Evolutionary conservation across 2,888 invertebrate genomes (phyloP).

Genomic region (Diogma glabrata): DNA sequence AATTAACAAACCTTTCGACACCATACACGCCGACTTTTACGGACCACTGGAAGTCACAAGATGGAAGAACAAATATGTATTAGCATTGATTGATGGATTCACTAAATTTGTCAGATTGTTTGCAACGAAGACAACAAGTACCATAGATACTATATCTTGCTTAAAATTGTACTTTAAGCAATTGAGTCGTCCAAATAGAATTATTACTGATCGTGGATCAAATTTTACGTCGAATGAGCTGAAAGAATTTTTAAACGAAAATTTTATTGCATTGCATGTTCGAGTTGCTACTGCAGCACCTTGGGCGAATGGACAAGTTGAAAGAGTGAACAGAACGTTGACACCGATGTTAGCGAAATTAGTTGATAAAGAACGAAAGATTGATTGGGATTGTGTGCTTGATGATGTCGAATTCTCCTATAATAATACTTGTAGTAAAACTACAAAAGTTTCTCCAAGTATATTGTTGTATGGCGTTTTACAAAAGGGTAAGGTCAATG

Average conservation of each 20-base stretch:
- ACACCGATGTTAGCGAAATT: background rate
- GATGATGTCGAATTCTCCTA: background rate
- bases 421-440: background rate
- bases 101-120: slow-evolving; percentile 12
- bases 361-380: background rate
- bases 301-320: background rate
- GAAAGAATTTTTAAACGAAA: slow-evolving; percentile 1
- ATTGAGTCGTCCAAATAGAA: slow-evolving; percentile 11
- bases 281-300: slow-evolving; percentile 13
- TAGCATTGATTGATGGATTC: slow-evolving; percentile 9
- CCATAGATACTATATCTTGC: slow-evolving; percentile 8
- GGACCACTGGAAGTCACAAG: slow-evolving; percentile 13
- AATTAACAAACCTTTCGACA: slow-evolving; percentile 7
- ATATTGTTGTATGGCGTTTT: background rate
- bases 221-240: slow-evolving; percentile 7
- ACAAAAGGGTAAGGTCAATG: background rate
- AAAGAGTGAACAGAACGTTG: background rate
- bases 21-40: slow-evolving; percentile 7
- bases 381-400: background rate
- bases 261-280: slow-evolving; percentile 13
- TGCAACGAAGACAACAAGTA: slow-evolving; percentile 11
- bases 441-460: background rate
- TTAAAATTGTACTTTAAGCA: slow-evolving; percentile 10
- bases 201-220: slow-evolving; percentile 11
- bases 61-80: slow-evolving; percentile 12